phyloP scores from a whole-genome alignment of 2,888 invertebrate species.

The Eueremaeus valkanovi region DNA sequence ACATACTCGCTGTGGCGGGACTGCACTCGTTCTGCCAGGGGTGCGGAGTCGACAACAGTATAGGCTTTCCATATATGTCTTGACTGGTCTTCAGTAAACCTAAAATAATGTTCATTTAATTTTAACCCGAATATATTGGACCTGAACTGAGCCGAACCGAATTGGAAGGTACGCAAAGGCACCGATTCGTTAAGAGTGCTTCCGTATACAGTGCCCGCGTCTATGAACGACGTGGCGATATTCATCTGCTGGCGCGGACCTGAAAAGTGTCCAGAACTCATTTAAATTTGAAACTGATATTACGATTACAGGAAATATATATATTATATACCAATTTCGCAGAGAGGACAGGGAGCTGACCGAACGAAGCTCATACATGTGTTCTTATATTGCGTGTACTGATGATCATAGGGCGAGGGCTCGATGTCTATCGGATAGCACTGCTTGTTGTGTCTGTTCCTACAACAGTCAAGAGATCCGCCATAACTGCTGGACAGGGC shows the following conservation, averaged over 20 bases:
- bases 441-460: background rate
- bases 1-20: background rate
- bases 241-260: conserved; percentile 43
- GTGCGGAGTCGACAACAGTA: conserved; percentile 8
- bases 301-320: background rate
- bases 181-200: background rate
- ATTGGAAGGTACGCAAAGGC: conserved; percentile 25
- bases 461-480: conserved; percentile 39
- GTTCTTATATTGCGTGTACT: conserved; percentile 33
- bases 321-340: conserved; percentile 41
- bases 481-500: background rate
- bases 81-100: conserved; percentile 30
- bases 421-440: conserved; percentile 44
- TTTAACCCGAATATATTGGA: background rate
- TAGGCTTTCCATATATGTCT: conserved; percentile 30
- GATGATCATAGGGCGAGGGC: conserved; percentile 38
- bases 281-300: background rate
- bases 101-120: background rate
- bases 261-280: no score
- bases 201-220: conserved; percentile 39
- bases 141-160: conserved; percentile 11
- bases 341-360: conserved; percentile 44
- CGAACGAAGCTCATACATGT: conserved; percentile 45
- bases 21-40: conserved; percentile 26
- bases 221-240: conserved; percentile 39